These are phyloP conservation scores for Neoitamus cyanurus DNA, from an alignment of 2,888 invertebrate species.

Conservation along the genomic window DNA sequence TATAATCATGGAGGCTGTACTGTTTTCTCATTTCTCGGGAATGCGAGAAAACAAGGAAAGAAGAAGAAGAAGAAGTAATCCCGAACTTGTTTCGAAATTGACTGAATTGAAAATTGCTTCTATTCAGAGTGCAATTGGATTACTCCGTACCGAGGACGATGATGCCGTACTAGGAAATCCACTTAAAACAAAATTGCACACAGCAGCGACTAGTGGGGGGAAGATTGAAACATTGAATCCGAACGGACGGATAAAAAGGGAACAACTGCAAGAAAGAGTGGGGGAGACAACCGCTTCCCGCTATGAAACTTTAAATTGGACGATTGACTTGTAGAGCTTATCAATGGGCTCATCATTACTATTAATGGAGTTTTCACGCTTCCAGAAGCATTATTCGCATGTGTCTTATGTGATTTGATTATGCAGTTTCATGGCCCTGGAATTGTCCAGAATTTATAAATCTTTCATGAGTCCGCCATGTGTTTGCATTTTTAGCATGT, in stretches of 20 bases:
- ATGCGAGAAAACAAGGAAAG: background rate
- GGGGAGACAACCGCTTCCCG: background rate
- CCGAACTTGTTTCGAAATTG: conserved; percentile 37
- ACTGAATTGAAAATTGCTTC: conserved; percentile 50
- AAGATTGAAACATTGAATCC: background rate
- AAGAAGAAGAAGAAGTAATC: conserved; percentile 14
- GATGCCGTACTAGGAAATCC: conserved; percentile 22
- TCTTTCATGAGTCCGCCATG: background rate
- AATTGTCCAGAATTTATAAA: background rate
- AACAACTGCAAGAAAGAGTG: background rate
- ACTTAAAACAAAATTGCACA: conserved; percentile 40
- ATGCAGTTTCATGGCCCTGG: background rate
- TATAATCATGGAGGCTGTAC: background rate
- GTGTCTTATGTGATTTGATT: conserved; percentile 10
- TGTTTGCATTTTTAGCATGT: background rate
- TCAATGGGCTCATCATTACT: conserved; percentile 29
- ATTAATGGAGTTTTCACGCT: conserved; percentile 28
- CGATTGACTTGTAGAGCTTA: conserved; percentile 17
- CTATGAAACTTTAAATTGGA: conserved; percentile 14
- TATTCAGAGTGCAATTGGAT: conserved; percentile 51
- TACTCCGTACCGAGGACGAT: conserved; percentile 22
- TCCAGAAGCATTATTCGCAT: background rate
- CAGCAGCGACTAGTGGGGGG: background rate
- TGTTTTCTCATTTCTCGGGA: background rate
- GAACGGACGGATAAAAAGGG: background rate